A percentile compares a stretch with the other conserved stretches of the same genome.
Evolutionary conservation across 2,797 vertebrate species (phyloP).

Genomic region (Scomberomorus guttatus): DNA sequence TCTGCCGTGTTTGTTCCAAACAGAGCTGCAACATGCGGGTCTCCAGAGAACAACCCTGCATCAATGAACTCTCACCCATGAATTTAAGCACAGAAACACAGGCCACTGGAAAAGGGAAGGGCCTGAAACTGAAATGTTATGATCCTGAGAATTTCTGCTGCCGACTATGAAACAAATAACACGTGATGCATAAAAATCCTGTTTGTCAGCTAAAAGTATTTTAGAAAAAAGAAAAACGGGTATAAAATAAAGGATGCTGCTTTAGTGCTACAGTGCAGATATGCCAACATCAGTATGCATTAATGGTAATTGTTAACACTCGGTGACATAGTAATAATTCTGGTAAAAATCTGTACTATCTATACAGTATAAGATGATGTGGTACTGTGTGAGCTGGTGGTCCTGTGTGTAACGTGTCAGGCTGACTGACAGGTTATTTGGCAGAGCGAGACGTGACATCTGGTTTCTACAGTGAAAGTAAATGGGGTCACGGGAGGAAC

Average conservation of each 20-base stretch:
- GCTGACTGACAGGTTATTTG: constrained; percentile 88
- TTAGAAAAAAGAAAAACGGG: constrained; percentile 24
- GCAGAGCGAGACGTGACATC: constrained; percentile 88
- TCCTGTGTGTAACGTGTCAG: constrained; percentile 68
- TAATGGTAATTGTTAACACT: constrained; percentile 38
- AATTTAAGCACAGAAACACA: constrained; percentile 51
- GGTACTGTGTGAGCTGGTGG: constrained; percentile 44
- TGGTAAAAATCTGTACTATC: constrained; percentile 31
- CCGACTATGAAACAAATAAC: constrained; percentile 35
- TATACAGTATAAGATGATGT: constrained; percentile 5
- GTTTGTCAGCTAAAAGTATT: constrained; percentile 46
- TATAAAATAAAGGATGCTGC: constrained; percentile 9
- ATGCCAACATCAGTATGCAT: constrained; percentile 42
- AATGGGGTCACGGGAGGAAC: constrained; percentile 87
- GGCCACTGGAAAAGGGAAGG: background rate
- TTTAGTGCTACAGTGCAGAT: constrained; percentile 38
- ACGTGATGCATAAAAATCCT: constrained; percentile 36
- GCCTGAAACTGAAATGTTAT: constrained; percentile 33
- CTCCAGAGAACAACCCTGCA: constrained; percentile 64
- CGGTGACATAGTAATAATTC: constrained; percentile 33
- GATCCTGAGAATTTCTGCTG: constrained; percentile 42
- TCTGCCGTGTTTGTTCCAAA: constrained; percentile 71
- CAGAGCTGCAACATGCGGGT: constrained; percentile 64
- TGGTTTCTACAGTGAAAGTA: constrained; percentile 88
- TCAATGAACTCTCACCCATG: constrained; percentile 62